Evolutionary conservation across 1,140 invertebrate species (phyloP), one percentile per base, ranked within the genome.

Genomic region (Listronotus oregonensis): DNA sequence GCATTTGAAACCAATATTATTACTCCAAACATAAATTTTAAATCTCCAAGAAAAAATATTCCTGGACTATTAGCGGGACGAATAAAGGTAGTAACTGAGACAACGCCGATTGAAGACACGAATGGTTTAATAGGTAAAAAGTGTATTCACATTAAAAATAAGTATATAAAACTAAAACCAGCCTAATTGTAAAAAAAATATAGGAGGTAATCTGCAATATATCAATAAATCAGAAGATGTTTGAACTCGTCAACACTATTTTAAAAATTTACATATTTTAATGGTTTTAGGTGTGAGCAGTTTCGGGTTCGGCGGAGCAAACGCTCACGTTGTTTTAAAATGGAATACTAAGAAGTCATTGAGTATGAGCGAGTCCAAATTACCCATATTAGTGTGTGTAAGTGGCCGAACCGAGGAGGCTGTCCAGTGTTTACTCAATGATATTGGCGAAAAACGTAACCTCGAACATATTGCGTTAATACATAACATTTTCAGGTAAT

Each of bases 11-110:
- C 85, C 4, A 86, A 86, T 15, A 80, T 83, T 4, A 86, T 96
- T 68, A 87, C 92, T 9, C 89, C 91, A 6, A 96, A 96, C 75
- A 82, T 96, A 15, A 87, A 95, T 79, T 94, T 85, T 77, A 81
- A 84, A 2, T 82, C 77, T 3, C 87, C 92, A 8, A 91, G 92
- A 71, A 82, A 87, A 31, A 85, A 89, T 31, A 90, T 95, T 44
- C 79, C 85, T n/a, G 86, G 88, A 0, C 79, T 96, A 0, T 73
- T 80, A 5, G 86, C 91, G 66, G 91, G 90, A 0, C 79, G 86
- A 31, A 79, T 96, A 10, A 81, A 87, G 72, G 87, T 90, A 3
- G 86, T 94, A 1, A 85, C 85, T 0, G 85, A 91, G 44, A 83
- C 85, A 43, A 87, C 81, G 0, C 81, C 82, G 0, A 77, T 84